These are phyloP conservation scores for Alloplasta piceator DNA, from an alignment of 2,888 invertebrate species.

Conservation along the genomic window DNA sequence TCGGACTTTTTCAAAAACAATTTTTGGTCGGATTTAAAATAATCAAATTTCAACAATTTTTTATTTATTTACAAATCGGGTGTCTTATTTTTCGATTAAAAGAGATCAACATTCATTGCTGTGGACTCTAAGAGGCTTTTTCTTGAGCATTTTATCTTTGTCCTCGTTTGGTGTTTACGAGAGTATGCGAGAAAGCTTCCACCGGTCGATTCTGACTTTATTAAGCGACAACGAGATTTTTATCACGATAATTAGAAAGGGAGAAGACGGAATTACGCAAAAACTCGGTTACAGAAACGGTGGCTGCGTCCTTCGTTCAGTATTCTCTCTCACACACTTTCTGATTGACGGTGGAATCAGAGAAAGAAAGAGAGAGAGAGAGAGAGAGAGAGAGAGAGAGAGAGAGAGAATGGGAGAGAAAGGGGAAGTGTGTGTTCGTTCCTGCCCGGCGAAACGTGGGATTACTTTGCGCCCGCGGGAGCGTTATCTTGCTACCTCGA, in stretches of 20 bases:
- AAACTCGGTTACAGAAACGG: conserved; percentile 55
- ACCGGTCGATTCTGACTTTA: conserved; percentile 50
- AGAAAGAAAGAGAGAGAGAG: not conserved
- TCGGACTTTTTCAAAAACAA: too few species aligned
- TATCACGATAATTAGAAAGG: conserved; percentile 54
- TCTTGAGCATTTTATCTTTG: too few species aligned
- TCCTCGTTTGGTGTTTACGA: too few species aligned
- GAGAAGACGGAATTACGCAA: conserved; percentile 29
- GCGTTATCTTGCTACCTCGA: conserved; percentile 60
- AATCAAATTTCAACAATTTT: too few species aligned
- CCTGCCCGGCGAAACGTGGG: conserved; percentile 55
- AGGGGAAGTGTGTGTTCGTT: conserved; percentile 44
- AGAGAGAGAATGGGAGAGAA: conserved; percentile 14
- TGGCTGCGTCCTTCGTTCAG: conserved; percentile 16
- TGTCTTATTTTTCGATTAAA: too few species aligned
- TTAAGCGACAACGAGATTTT: conserved; percentile 62
- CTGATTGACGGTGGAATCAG: not conserved
- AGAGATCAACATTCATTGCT: too few species aligned
- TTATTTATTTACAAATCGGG: too few species aligned
- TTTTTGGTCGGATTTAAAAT: too few species aligned
- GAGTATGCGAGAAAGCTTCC: not conserved
- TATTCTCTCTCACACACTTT: conserved; percentile 33
- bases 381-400: conserved; percentile 20
- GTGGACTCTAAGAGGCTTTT: too few species aligned
- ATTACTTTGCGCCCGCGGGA: conserved; percentile 62